Conservation (phyloP, 2,797 vertebrate species). For the Pelochelys cantorii region DNA sequence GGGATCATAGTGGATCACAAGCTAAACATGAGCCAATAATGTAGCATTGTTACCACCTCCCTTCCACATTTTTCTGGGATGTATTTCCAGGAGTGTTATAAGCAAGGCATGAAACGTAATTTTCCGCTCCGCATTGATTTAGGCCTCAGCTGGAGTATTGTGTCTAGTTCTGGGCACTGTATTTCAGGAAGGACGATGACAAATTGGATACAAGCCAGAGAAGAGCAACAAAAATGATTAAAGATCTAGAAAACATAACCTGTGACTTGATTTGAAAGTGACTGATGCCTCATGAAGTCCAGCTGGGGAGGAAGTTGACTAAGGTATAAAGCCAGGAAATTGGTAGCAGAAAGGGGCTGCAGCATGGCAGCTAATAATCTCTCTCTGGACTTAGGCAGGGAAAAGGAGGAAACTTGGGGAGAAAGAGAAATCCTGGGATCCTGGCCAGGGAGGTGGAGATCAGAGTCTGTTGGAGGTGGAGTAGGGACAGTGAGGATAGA, state of each 20-base stretch:
- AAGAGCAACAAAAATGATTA: neutral
- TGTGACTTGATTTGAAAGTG: neutral
- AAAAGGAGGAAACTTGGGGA: neutral
- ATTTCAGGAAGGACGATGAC: neutral
- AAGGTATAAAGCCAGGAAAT: neutral
- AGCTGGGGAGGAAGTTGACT: neutral
- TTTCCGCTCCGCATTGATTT: neutral
- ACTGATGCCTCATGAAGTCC: no score
- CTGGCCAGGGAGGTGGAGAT: neutral
- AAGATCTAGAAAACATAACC: neutral
- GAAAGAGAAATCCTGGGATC: neutral
- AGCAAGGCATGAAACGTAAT: neutral
- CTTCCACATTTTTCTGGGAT: neutral
- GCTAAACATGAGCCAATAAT: neutral
- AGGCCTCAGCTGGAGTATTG: neutral
- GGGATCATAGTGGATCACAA: neutral
- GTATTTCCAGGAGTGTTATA: neutral
- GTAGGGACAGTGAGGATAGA: neutral
- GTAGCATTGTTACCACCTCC: no score
- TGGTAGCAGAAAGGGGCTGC: neutral
- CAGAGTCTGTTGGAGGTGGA: neutral
- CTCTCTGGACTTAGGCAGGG: neutral
- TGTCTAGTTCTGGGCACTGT: neutral
- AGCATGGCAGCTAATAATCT: neutral
- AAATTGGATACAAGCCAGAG: neutral